Evolutionary conservation across 2,888 invertebrate species (phyloP).

Genomic region (Volucella inflata): DNA sequence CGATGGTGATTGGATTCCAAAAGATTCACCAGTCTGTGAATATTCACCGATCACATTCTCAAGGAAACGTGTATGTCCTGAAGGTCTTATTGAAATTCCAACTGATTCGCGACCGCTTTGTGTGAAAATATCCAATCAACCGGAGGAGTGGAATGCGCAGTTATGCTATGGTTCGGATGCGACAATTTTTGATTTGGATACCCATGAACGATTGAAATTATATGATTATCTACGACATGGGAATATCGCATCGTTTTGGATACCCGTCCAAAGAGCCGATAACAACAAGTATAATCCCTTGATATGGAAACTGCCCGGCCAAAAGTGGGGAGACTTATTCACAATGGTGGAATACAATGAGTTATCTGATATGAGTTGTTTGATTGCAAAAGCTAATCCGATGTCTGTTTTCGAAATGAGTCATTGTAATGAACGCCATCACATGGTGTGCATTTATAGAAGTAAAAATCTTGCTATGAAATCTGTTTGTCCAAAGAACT

Average conservation of each 20-base stretch:
- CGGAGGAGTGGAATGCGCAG: conserved; percentile 78
- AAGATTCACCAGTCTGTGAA: conserved; percentile 76
- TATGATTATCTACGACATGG: conserved; percentile 78
- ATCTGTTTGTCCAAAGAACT: conserved; percentile 78
- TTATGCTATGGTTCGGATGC: conserved; percentile 79
- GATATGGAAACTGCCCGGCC: conserved; percentile 84
- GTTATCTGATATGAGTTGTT: conserved; percentile 77
- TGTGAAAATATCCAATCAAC: conserved; percentile 79
- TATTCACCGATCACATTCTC: conserved; percentile 40
- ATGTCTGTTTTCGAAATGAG: conserved; percentile 71
- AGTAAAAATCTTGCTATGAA: conserved; percentile 74
- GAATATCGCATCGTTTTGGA: conserved; percentile 83
- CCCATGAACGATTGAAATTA: conserved; percentile 76
- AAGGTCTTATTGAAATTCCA: conserved; percentile 78
- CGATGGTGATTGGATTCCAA: conserved; percentile 78
- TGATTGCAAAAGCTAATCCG: conserved; percentile 71
- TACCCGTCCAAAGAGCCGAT: conserved; percentile 84
- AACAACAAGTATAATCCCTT: conserved; percentile 82
- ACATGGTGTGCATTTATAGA: conserved; percentile 79
- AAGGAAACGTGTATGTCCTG: conserved; percentile 77
- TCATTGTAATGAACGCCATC: conserved; percentile 76
- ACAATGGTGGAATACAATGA: conserved; percentile 75
- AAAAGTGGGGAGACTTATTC: conserved; percentile 79
- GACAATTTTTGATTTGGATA: conserved; percentile 75
- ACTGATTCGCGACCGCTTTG: conserved; percentile 77